Conservation (phyloP, 2,888 invertebrate species). For the Gnatocerus cornutus region DNA sequence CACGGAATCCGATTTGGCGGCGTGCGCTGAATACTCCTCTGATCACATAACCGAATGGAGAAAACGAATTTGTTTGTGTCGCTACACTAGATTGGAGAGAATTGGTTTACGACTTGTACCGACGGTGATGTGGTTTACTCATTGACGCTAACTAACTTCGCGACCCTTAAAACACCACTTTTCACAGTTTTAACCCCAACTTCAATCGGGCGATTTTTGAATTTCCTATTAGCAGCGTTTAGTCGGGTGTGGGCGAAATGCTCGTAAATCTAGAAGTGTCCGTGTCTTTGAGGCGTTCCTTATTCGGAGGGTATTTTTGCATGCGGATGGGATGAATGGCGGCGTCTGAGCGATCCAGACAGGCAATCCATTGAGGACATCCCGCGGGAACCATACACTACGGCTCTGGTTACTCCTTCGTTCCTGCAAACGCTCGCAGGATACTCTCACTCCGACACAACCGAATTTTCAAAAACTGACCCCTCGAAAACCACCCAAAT, state of each 20-base stretch:
- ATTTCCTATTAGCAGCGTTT: slow-evolving; percentile 38
- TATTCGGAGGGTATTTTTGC: slow-evolving; percentile 61
- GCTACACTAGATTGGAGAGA: slow-evolving; percentile 61
- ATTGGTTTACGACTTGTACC: slow-evolving; percentile 57
- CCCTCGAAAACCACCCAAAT: too few relatives aligned
- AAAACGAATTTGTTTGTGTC: slow-evolving; percentile 67
- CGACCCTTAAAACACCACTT: background rate
- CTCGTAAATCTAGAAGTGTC: slow-evolving; percentile 54
- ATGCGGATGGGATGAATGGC: slow-evolving; percentile 66
- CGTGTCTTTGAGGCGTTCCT: slow-evolving; percentile 56
- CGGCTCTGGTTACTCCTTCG: slow-evolving; percentile 59
- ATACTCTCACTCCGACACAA: slow-evolving; percentile 25
- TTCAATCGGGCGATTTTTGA: slow-evolving; percentile 18
- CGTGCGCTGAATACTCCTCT: slow-evolving; percentile 64
- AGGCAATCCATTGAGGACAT: slow-evolving; percentile 64
- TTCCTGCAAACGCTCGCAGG: slow-evolving; percentile 30
- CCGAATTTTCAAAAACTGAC: too few relatives aligned
- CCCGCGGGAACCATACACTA: slow-evolving; percentile 61
- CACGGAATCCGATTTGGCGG: slow-evolving; percentile 64
- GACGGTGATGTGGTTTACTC: slow-evolving; percentile 46
- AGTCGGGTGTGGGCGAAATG: slow-evolving; percentile 33
- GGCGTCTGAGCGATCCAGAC: slow-evolving; percentile 66
- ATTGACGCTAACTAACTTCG: slow-evolving; percentile 46
- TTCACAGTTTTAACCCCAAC: background rate
- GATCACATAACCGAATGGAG: slow-evolving; percentile 64